Conservation (phyloP, 1,140 invertebrate species). For the Orius insidiosus region DNA sequence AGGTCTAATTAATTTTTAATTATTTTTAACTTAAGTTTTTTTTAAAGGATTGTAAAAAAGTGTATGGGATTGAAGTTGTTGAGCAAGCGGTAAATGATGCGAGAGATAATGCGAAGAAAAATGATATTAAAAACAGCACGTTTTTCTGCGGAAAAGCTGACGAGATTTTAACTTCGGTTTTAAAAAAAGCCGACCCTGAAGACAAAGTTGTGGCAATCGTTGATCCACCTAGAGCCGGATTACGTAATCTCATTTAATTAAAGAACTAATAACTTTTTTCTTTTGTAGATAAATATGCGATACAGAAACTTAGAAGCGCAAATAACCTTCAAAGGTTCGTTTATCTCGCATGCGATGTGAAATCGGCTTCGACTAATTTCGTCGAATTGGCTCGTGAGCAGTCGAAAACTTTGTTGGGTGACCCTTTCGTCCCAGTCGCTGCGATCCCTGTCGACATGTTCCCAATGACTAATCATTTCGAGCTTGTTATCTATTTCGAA, state of each 20-base stretch:
- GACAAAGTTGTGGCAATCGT: conserved; percentile 69
- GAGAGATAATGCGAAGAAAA: conserved; percentile 62
- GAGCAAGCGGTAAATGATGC: conserved; percentile 80
- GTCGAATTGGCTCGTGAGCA: conserved; percentile 61
- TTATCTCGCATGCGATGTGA: conserved; percentile 84
- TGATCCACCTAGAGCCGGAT: conserved; percentile 88
- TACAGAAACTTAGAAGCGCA: conserved; percentile 57
- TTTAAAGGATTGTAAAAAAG: conserved; percentile 53
- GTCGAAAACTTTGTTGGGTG: conserved; percentile 66
- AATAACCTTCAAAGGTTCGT: conserved; percentile 58
- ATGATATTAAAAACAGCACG: conserved; percentile 64
- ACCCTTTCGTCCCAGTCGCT: conserved; percentile 59
- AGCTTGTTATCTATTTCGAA: conserved; percentile 72
- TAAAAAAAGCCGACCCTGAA: conserved; percentile 34
- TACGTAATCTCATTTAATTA: conserved; percentile 42
- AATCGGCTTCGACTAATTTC: conserved; percentile 71
- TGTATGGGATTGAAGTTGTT: conserved; percentile 81
- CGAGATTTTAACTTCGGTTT: conserved; percentile 57
- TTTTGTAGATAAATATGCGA: conserved; percentile 55
- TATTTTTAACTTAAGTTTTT: conserved; percentile 8
- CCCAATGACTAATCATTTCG: conserved; percentile 78
- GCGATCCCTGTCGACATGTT: conserved; percentile 88
- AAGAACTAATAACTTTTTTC: not conserved
- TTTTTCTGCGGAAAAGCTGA: conserved; percentile 87
- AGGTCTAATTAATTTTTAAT: conserved; percentile 29